Evolutionary conservation across 2,797 vertebrate genomes (phyloP), one percentile per base, ranked within the genome.

Genomic region (Malacoraja senta): DNA sequence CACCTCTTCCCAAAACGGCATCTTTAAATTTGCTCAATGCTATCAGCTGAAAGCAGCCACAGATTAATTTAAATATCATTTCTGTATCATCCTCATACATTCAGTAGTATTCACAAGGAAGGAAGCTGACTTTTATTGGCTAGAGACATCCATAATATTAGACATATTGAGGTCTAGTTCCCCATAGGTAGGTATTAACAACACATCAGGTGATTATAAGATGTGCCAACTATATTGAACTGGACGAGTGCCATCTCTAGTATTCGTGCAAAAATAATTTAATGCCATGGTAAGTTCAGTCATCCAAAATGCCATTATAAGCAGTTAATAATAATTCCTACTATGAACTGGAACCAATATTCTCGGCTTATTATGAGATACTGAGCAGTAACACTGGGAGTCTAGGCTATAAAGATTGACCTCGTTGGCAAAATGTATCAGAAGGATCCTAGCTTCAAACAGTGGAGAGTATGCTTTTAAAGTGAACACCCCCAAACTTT

Each of bases 51-150:
- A 88, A 88, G 61, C 84, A 88, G 84, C 17, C 15, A 32, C n/a
- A 88, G 61, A 63, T 24, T 21, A 88, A 68, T 88, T 88, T 68
- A 88, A 68, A 65, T 88, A 88, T 88, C n/a, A 88, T 88, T 21
- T 32, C 81, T 61, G 53, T 84, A n/a, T 61, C 53, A 61, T n/a
- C 21, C 8, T 86, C 58, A 86, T 32, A n/a, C 13, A 9, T 63
- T 68, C 32, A 32, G 61, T 88, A 65, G 35, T 21, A n/a, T n/a
- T 61, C 81, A 84, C n/a, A n/a, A 88, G 17, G n/a, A 32, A n/a
- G 65, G 84, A 88, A 68, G n/a, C 19, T 68, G 61, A 35, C 63
- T 88, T 88, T 88, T 35, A 35, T 35, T 68, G n/a, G 61, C n/a
- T 21, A 35, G 61, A 61, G 81, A 61, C 81, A 84, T 61, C 15